Percentiles rank a stretch among this genome's conserved stretches.
Conservation (phyloP, 2,113 vertebrate genomes). For the Merops nubicus region DNA sequence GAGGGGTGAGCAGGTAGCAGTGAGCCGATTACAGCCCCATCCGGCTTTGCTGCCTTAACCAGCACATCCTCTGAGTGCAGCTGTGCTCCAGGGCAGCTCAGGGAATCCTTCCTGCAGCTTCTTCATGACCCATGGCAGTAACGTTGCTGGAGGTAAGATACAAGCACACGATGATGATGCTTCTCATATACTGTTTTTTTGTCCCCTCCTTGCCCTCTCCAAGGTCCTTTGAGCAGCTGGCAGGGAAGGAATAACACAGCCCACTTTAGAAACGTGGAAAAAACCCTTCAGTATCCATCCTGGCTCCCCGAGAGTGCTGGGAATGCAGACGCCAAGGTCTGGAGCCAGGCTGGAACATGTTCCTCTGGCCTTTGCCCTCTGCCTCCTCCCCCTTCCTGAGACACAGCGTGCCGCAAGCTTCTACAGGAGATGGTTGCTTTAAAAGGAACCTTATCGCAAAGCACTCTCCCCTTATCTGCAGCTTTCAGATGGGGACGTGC, state of each 20-base stretch:
- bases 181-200: neutral
- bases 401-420: neutral
- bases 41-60: neutral
- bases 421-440: conserved; percentile 4
- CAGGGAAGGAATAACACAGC: neutral
- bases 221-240: neutral
- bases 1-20: neutral
- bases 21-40: neutral
- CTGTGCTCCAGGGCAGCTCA: neutral
- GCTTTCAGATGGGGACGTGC: neutral
- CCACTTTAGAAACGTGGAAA: neutral
- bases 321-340: neutral
- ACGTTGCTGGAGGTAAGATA: neutral
- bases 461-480: conserved; percentile 43
- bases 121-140: neutral
- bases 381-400: neutral
- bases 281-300: neutral
- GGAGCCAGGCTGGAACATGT: neutral
- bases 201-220: neutral
- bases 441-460: conserved; percentile 37
- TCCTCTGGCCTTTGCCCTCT: conserved; percentile 28
- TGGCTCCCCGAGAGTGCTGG: neutral
- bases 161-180: neutral
- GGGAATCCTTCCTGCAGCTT: neutral
- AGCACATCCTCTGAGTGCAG: neutral